These are phyloP conservation scores for Caloenas nicobarica DNA, from an alignment of 2,113 vertebrate species.

Conservation along the genomic window DNA sequence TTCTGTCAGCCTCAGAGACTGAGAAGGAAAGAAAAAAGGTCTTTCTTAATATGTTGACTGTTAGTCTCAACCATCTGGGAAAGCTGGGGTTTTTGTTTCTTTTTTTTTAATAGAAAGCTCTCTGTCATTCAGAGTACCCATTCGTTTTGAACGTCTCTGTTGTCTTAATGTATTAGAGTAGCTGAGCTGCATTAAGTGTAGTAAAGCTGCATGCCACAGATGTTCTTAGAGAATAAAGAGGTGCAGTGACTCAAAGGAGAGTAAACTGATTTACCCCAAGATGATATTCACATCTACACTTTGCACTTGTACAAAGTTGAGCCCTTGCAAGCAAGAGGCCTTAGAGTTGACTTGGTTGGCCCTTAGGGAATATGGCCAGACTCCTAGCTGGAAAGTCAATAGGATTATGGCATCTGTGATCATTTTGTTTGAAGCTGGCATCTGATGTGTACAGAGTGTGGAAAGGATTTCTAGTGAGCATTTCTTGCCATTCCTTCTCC, in stretches of 20 bases:
- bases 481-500: neutral
- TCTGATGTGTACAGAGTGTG: neutral
- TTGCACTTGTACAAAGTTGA: neutral
- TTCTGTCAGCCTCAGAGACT: neutral
- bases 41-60: neutral
- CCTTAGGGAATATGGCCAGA: neutral
- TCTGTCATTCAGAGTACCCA: neutral
- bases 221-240: neutral
- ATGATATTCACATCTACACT: neutral
- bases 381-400: neutral
- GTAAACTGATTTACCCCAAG: neutral
- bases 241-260: neutral
- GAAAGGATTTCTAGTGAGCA: neutral
- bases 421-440: neutral
- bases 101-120: neutral
- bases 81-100: neutral
- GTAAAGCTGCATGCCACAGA: neutral
- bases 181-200: neutral
- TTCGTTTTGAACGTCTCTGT: neutral
- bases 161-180: neutral
- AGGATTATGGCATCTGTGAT: neutral
- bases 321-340: neutral
- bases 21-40: neutral
- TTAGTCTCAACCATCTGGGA: neutral
- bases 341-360: neutral